phyloP scores from a whole-genome alignment of 64 coral and sea anemone genomes.

The Catalaphyllia jardinei region DNA sequence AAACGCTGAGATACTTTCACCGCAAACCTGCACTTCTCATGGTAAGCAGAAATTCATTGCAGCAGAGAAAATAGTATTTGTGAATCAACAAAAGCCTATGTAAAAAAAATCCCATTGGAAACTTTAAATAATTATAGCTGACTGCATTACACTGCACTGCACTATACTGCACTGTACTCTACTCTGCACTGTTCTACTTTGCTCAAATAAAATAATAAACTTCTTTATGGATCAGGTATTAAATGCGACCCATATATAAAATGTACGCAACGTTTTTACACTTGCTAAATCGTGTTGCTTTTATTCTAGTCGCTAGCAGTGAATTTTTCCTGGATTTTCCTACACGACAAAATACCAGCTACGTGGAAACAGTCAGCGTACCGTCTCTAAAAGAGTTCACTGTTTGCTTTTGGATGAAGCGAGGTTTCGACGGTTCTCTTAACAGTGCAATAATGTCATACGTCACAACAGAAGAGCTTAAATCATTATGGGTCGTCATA shows the following conservation, averaged over 20 bases:
- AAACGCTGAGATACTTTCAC: background rate
- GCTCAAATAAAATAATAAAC: too few relatives aligned
- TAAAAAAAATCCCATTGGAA: too few relatives aligned
- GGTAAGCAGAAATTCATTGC: background rate
- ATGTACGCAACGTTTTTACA: too few relatives aligned
- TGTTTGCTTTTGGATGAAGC: background rate
- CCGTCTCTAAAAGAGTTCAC: background rate
- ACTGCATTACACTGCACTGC: too few relatives aligned
- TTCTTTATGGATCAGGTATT: background rate
- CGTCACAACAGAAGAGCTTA: background rate
- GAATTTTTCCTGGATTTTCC: constrained; percentile 12
- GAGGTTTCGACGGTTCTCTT: background rate
- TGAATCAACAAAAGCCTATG: too few relatives aligned
- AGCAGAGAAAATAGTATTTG: background rate
- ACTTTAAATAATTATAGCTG: too few relatives aligned
- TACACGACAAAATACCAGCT: background rate
- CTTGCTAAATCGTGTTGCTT: background rate
- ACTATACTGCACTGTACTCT: too few relatives aligned
- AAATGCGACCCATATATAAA: too few relatives aligned
- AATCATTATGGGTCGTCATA: background rate
- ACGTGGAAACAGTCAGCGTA: background rate
- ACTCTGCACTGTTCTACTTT: too few relatives aligned
- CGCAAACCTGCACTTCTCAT: background rate
- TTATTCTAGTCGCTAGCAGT: background rate
- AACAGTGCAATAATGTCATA: background rate